Evolutionary conservation across 2,113 vertebrate genomes (phyloP).

Genomic region (Macroglossus sobrinus): DNA sequence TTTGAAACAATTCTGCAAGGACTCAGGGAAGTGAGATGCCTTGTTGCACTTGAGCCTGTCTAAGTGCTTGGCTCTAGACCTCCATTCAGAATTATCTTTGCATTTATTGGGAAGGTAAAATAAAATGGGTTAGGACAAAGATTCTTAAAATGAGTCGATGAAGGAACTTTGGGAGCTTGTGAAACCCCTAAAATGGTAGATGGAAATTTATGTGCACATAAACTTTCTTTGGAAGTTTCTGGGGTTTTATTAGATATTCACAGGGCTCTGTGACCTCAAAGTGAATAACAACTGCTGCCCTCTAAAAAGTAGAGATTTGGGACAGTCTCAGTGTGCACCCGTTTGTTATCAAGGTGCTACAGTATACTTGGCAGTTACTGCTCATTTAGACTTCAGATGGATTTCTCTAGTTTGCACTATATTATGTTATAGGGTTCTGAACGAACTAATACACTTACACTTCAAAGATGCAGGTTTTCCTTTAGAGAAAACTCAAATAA

Average conservation of each 20-base stretch:
- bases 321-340: neutral
- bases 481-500: constrained; percentile 34
- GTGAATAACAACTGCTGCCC: neutral
- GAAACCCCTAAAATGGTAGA: neutral
- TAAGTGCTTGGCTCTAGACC: neutral
- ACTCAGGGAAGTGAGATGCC: neutral
- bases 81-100: neutral
- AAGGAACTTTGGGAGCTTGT: neutral
- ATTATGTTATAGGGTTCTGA: neutral
- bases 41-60: neutral
- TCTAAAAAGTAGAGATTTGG: neutral
- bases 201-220: neutral
- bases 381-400: neutral
- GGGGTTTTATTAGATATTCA: neutral
- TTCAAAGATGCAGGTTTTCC: constrained; percentile 26
- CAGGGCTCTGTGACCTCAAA: neutral
- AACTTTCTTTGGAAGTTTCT: neutral
- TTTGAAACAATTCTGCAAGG: neutral
- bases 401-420: neutral
- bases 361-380: neutral
- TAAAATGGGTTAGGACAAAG: neutral
- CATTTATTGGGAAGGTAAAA: neutral
- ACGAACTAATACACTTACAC: neutral
- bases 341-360: neutral
- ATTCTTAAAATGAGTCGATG: neutral